Base-by-base conservation (phyloP, 2,888 invertebrate genomes). In the Argynnis bischoffii region DNA sequence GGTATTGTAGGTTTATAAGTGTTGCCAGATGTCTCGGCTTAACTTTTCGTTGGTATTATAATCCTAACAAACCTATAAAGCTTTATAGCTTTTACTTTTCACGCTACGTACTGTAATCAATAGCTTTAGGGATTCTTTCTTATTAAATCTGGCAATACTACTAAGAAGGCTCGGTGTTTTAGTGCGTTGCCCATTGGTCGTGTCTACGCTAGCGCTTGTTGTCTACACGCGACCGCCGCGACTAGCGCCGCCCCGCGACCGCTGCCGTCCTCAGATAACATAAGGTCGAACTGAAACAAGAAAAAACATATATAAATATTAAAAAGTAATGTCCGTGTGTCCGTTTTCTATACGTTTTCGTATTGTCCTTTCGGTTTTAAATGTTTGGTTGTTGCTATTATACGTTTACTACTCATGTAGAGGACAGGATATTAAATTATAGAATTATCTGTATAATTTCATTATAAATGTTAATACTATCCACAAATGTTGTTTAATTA, bases 221-320 rank as follows among this genome's bases (percentile, higher is more conserved):
- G 94, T 78, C 95, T 94, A 77, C 95, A 95, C 55, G 97, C 97
- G 50, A 98, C 98, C 13, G 99, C 98, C n/a, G 98, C 98, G 15
- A 99, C 98, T 64, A 99, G 91, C 69, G 99, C 99, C 63, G 99
- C 99, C 41, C 99, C 99, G 79, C 98, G 95, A n/a, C 99, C 99
- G 80, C 98, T 98, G 63, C 99, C 99, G 85, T 99, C 99, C 86
- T 98, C 98, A 1, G 98, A 98, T 67, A 99, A 90, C 98, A 98
- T 98, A 78, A 99, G 93, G 86, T 97, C 96, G 86, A 98, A 98
- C 95, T 97, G 94, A 13, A 94, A 94, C 55, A 78, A 74, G 74
- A 71, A 64, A 60, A 57, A 31, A 50, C 50, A 18, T 46, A 18
- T 54, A 46, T 41, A 60, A 54, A 51, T 60, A 31, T 1, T 26